Evolutionary conservation across 2,797 vertebrate genomes (phyloP).

Genomic region (Semaprochilodus insignis): DNA sequence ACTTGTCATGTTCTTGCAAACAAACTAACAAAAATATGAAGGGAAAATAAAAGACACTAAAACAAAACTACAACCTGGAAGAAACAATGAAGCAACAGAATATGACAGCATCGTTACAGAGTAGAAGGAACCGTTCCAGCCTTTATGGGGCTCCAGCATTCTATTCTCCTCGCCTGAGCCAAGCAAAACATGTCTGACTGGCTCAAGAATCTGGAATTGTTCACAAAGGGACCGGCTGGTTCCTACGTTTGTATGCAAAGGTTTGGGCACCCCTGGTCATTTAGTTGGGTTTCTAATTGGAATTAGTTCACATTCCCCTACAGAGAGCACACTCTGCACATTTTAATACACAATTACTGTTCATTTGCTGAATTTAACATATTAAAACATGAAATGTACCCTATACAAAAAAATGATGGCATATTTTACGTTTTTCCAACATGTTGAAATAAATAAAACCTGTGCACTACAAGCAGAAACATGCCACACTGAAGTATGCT

Average conservation of each 20-base stretch:
- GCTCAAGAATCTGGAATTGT: background rate
- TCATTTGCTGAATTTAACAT: too few species aligned
- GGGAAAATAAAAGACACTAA: background rate
- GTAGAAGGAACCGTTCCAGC: background rate
- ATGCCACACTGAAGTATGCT: too few species aligned
- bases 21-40: background rate
- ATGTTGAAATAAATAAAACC: too few species aligned
- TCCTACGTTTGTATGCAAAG: background rate
- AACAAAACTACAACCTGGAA: background rate
- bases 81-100: constrained; percentile 2
- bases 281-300: too few species aligned
- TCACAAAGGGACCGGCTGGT: background rate
- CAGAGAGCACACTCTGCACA: too few species aligned
- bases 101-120: background rate
- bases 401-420: too few species aligned
- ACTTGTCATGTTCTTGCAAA: background rate
- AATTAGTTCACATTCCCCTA: too few species aligned
- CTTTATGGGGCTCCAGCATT: background rate
- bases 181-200: background rate
- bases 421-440: too few species aligned
- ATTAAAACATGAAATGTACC: too few species aligned
- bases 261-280: too few species aligned
- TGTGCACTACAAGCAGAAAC: too few species aligned
- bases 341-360: too few species aligned
- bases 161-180: background rate